These are phyloP conservation scores for Pecten maximus DNA, from an alignment of 2,888 invertebrate species.

Conservation along the genomic window DNA sequence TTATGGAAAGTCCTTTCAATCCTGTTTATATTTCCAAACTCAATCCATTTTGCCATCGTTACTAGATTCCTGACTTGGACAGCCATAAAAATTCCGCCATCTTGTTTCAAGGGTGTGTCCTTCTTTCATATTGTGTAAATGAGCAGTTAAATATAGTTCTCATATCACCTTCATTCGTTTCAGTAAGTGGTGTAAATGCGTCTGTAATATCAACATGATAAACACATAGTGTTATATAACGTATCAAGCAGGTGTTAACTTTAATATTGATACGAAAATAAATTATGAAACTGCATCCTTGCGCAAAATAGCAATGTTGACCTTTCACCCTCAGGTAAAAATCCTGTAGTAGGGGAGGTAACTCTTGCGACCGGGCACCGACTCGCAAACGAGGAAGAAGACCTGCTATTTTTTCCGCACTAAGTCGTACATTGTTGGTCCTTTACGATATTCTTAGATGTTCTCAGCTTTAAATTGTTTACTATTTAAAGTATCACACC, in stretches of 20 bases:
- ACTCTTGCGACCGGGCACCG: neutral
- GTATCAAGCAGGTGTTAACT: neutral
- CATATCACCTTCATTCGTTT: neutral
- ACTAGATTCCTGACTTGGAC: constrained; percentile 38
- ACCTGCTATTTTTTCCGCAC: neutral
- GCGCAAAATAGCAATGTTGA: constrained; percentile 36
- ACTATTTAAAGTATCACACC: too few relatives aligned
- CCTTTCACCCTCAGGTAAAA: constrained; percentile 46
- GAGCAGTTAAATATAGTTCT: constrained; percentile 40
- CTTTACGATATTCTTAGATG: neutral
- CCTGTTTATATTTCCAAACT: neutral
- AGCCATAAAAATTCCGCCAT: constrained; percentile 67
- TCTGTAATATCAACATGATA: neutral
- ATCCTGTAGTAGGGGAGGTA: constrained; percentile 19
- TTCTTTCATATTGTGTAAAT: constrained; percentile 61
- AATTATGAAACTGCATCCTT: constrained; percentile 12
- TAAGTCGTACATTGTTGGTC: neutral
- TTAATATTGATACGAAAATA: constrained; percentile 14
- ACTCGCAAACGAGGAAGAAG: neutral
- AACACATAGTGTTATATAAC: neutral
- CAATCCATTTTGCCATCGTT: constrained; percentile 23
- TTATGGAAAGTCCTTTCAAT: constrained; percentile 2
- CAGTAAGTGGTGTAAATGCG: neutral
- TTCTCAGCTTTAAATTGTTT: neutral
- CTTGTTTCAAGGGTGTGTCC: constrained; percentile 76